These are phyloP conservation scores for Nephila pilipes DNA, from an alignment of 1,140 invertebrate species.

Conservation along the genomic window DNA sequence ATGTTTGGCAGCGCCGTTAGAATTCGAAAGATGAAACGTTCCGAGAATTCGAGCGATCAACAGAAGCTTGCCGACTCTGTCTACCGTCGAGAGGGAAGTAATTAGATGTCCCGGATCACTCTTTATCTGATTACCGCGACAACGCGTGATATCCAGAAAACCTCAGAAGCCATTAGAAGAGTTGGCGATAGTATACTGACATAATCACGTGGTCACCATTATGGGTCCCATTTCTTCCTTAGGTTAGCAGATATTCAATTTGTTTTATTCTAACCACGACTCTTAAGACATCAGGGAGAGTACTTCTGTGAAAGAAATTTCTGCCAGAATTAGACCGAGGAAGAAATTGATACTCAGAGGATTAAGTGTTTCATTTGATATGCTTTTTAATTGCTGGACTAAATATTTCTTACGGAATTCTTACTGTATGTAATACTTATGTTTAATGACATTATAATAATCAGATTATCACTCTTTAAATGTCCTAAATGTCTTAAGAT, in stretches of 20 bases:
- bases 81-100: not conserved
- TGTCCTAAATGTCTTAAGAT: too few species aligned
- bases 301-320: too few species aligned
- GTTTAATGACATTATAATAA: too few species aligned
- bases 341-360: too few species aligned
- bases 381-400: too few species aligned
- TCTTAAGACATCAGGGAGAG: too few species aligned
- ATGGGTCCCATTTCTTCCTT: constrained; percentile 33
- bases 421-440: too few species aligned
- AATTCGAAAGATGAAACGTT: constrained; percentile 1
- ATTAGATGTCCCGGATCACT: constrained; percentile 4
- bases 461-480: too few species aligned
- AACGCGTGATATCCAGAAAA: constrained; percentile 48
- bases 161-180: not conserved
- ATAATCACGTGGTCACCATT: constrained; percentile 40
- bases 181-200: constrained; percentile 3
- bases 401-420: too few species aligned
- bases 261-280: not conserved
- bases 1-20: not conserved
- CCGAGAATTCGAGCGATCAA: constrained; percentile 2
- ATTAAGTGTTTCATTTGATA: too few species aligned
- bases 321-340: too few species aligned
- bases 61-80: not conserved
- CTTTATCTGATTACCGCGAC: constrained; percentile 51
- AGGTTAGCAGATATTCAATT: not conserved